phyloP scores from a whole-genome alignment of 23 tunicate genomes.

The Trididemnum nubilum region DNA sequence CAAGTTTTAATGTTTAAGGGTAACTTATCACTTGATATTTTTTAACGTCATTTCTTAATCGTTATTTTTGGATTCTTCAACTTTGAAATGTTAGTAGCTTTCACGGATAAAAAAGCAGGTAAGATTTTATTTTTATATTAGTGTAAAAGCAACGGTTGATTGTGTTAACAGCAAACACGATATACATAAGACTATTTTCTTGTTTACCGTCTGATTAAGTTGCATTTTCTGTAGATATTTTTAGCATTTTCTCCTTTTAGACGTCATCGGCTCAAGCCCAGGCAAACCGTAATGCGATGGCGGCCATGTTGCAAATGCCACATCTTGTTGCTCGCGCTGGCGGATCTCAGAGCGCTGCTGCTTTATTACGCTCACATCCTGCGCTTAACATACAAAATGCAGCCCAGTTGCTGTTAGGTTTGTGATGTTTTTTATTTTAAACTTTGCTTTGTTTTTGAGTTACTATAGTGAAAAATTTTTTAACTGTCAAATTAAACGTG shows the following conservation, averaged over 20 bases:
- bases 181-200: too few species aligned
- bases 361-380: slow-evolving; percentile 51
- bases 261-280: slow-evolving; percentile 79
- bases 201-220: too few species aligned
- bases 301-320: slow-evolving; percentile 96
- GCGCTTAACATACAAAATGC: slow-evolving; percentile 45
- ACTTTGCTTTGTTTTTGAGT: neutral
- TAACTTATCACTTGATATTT: too few species aligned
- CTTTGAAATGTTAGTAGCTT: too few species aligned
- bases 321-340: slow-evolving; percentile 67
- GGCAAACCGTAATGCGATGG: slow-evolving; percentile 95
- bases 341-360: slow-evolving; percentile 45
- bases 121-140: too few species aligned
- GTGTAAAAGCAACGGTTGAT: too few species aligned
- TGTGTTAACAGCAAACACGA: too few species aligned
- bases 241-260: neutral
- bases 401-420: slow-evolving; percentile 59
- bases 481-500: neutral
- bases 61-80: too few species aligned
- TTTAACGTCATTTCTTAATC: too few species aligned
- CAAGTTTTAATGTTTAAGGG: too few species aligned
- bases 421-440: neutral
- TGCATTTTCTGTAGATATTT: too few species aligned
- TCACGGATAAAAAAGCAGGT: too few species aligned
- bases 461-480: neutral